Evolutionary conservation across 2,797 vertebrate genomes (phyloP).

Genomic region (Tarsius wallacei): DNA sequence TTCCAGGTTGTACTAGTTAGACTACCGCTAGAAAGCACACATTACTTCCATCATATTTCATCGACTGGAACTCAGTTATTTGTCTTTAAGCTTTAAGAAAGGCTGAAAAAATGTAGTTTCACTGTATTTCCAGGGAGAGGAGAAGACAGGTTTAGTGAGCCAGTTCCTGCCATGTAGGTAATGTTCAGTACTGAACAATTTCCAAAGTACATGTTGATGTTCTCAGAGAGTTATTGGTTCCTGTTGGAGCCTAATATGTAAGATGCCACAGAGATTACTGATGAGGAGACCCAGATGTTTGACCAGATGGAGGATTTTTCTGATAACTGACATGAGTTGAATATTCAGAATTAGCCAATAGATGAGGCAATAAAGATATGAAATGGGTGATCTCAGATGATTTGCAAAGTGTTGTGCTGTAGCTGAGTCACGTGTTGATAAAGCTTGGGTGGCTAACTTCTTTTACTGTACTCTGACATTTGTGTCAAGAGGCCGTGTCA

Average conservation of each 20-base stretch:
- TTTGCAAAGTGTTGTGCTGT: background rate
- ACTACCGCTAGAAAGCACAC: background rate
- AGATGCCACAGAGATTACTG: background rate
- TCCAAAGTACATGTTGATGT: background rate
- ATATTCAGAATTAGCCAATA: constrained; percentile 60
- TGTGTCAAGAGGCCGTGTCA: constrained; percentile 45
- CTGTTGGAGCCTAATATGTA: background rate
- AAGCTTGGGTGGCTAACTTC: background rate
- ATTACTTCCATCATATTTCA: background rate
- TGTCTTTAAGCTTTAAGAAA: background rate
- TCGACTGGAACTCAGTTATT: background rate
- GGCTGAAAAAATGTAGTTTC: background rate
- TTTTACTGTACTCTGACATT: background rate
- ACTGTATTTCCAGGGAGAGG: background rate
- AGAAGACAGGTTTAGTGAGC: background rate
- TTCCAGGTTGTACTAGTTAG: too few relatives aligned
- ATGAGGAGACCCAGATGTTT: background rate
- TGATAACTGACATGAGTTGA: constrained; percentile 54
- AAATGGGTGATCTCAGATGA: constrained; percentile 37
- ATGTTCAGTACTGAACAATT: background rate
- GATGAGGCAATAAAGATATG: constrained; percentile 71
- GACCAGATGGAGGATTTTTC: background rate
- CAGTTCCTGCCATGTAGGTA: background rate
- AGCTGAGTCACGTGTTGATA: background rate
- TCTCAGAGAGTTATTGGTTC: background rate